A percentile compares a stretch with the other conserved stretches of the same genome.
Evolutionary conservation across 2,113 vertebrate genomes (phyloP).

Genomic region (Rhinopomastus cyanomelas): DNA sequence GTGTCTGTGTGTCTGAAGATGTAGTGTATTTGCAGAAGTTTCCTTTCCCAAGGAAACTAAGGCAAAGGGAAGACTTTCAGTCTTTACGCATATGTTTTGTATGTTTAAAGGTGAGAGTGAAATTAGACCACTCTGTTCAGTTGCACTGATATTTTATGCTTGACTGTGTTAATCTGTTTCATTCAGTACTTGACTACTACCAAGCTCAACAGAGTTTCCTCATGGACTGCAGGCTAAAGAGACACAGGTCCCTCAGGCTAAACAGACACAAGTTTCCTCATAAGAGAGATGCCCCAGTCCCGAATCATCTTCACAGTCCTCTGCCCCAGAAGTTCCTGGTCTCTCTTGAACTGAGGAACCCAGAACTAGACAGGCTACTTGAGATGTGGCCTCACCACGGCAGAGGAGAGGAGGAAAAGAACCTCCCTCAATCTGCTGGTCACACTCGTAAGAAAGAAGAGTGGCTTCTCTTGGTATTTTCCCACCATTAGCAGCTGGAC

Average conservation of each 20-base stretch:
- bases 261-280: too few relatives aligned
- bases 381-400: too few relatives aligned
- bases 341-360: too few relatives aligned
- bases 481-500: not conserved
- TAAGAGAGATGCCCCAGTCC: too few relatives aligned
- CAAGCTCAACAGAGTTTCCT: not conserved
- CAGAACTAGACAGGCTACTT: too few relatives aligned
- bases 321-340: too few relatives aligned
- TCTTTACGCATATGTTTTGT: not conserved
- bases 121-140: not conserved
- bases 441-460: too few relatives aligned
- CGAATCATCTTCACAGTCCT: too few relatives aligned
- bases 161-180: not conserved
- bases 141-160: not conserved
- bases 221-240: not conserved
- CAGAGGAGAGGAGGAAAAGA: too few relatives aligned
- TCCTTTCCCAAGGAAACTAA: not conserved
- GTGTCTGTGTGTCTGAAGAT: not conserved
- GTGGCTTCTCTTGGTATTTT: not conserved
- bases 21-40: not conserved
- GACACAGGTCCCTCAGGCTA: too few relatives aligned
- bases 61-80: not conserved
- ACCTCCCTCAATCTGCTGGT: too few relatives aligned
- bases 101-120: not conserved
- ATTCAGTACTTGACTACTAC: not conserved